Conservation (phyloP, 2,113 vertebrate genomes). For the Neodontobutis hainanensis region DNA sequence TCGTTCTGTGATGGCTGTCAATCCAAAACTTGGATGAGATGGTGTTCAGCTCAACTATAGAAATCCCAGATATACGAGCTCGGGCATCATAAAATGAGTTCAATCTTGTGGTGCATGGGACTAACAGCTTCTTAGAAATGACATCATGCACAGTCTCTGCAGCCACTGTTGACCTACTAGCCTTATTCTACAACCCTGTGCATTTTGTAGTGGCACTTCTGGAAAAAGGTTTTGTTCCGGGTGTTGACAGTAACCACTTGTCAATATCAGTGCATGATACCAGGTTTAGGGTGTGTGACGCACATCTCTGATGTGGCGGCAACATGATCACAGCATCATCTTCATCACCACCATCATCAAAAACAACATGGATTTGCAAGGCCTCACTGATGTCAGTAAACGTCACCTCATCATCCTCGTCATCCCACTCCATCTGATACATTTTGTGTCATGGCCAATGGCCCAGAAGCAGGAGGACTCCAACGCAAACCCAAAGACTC, state of each 20-base stretch:
- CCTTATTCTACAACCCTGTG: neutral
- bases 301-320: constrained; percentile 27
- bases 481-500: too few species aligned
- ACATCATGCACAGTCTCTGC: constrained; percentile 8
- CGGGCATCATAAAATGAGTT: constrained; percentile 34
- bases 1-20: too few species aligned
- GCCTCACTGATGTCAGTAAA: neutral
- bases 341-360: too few species aligned
- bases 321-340: constrained; percentile 15
- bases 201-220: too few species aligned
- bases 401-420: constrained; percentile 7
- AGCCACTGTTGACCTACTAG: constrained; percentile 6
- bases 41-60: constrained; percentile 11
- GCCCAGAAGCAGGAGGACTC: too few species aligned
- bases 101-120: constrained; percentile 21
- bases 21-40: too few species aligned
- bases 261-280: too few species aligned
- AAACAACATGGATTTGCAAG: too few species aligned
- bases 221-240: too few species aligned
- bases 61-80: constrained; percentile 15
- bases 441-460: too few species aligned
- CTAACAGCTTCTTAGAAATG: constrained; percentile 18
- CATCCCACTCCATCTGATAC: too few species aligned
- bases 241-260: too few species aligned
- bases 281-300: constrained; percentile 5